Evolutionary conservation across 1,140 invertebrate genomes (phyloP).

Genomic region (Drosophila carrolli): DNA sequence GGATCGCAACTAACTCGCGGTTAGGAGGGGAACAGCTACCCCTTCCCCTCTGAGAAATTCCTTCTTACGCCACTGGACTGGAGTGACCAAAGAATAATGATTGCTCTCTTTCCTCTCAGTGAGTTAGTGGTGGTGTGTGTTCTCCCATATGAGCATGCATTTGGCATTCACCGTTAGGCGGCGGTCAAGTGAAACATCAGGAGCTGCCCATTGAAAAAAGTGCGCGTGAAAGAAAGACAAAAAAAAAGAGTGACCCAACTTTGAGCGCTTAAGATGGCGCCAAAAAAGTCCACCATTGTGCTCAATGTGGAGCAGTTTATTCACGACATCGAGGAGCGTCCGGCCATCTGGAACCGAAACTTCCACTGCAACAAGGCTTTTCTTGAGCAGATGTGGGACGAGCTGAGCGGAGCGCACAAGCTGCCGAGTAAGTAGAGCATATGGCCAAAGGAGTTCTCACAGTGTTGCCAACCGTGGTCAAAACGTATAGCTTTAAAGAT

Average conservation of each 20-base stretch:
- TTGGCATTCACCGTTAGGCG: slow-evolving; percentile 52
- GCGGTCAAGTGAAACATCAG: slow-evolving; percentile 34
- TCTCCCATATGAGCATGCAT: slow-evolving; percentile 39
- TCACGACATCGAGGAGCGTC: slow-evolving; percentile 80
- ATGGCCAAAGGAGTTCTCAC: slow-evolving; percentile 11
- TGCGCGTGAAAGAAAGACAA: slow-evolving; percentile 23
- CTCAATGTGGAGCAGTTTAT: slow-evolving; percentile 84
- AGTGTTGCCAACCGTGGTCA: slow-evolving; percentile 19
- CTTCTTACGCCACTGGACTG: no score
- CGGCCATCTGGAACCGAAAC: slow-evolving; percentile 84
- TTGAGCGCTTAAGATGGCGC: slow-evolving; percentile 68
- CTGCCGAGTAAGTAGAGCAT: slow-evolving; percentile 74
- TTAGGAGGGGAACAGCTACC: not conserved
- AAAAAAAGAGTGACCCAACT: not conserved
- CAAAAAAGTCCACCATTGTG: slow-evolving; percentile 83
- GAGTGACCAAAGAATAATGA: slow-evolving; percentile 14
- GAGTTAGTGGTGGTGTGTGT: slow-evolving; percentile 8
- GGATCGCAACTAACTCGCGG: slow-evolving; percentile 42
- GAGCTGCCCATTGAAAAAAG: slow-evolving; percentile 26
- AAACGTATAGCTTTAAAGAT: not conserved
- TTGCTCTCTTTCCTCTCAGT: slow-evolving; percentile 30
- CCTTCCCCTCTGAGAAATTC: not conserved
- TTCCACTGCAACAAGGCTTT: slow-evolving; percentile 84
- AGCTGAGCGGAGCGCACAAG: slow-evolving; percentile 75
- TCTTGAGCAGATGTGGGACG: slow-evolving; percentile 84